These are phyloP conservation scores for Podilymbus podiceps DNA, from an alignment of 2,113 vertebrate species.

Conservation along the genomic window DNA sequence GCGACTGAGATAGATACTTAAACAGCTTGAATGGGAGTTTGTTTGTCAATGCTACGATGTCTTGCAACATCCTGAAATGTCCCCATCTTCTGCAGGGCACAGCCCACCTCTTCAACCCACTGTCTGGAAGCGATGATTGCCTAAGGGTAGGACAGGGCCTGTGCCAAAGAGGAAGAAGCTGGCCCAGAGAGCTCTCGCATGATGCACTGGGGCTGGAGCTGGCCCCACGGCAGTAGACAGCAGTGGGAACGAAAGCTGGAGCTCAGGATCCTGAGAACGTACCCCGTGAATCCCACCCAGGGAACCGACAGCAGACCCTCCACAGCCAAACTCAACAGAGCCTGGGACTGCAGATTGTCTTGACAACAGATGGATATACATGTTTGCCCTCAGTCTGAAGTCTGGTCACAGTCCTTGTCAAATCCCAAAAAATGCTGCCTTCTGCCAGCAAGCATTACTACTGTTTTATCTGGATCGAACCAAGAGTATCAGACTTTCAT, in stretches of 20 bases:
- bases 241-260: neutral
- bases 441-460: slow-evolving; percentile 52
- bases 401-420: slow-evolving; percentile 48
- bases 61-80: neutral
- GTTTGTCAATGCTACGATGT: rapidly evolving
- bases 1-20: neutral
- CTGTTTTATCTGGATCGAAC: slow-evolving; percentile 52
- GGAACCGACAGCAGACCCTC: neutral
- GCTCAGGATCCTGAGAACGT: slow-evolving; percentile 6
- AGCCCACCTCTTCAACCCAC: neutral
- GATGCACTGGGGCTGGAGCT: neutral
- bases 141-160: neutral
- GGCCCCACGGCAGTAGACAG: neutral
- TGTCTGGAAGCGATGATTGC: neutral
- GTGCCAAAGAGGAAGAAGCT: neutral
- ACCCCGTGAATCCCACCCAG: neutral
- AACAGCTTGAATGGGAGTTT: neutral
- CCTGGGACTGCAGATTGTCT: neutral
- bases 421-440: slow-evolving; percentile 43
- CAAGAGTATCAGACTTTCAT: slow-evolving; percentile 19
- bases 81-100: neutral
- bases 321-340: slow-evolving; percentile 6
- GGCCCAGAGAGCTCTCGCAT: neutral
- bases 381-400: slow-evolving; percentile 47
- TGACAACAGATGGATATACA: slow-evolving; percentile 16